These are phyloP conservation scores for Psittacula cyanocephala DNA, from an alignment of 2,113 vertebrate genomes.

Conservation along the genomic window DNA sequence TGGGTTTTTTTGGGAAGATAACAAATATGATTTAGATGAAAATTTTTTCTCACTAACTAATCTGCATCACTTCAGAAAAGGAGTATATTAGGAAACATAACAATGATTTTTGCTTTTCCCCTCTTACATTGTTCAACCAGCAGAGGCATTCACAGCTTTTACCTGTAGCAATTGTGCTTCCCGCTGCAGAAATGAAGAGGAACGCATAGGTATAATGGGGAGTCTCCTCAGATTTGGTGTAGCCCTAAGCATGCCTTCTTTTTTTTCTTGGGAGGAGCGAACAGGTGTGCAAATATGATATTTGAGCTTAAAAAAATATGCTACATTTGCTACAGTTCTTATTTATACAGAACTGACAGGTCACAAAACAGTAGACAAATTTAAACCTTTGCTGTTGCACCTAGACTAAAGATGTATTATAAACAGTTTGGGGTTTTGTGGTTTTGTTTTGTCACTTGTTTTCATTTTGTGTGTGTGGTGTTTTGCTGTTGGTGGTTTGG, in stretches of 20 bases:
- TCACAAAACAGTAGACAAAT: not conserved
- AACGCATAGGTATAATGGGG: fast-evolving
- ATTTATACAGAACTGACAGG: not conserved
- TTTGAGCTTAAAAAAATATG: not conserved
- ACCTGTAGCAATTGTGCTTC: not conserved
- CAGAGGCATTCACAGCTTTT: not conserved
- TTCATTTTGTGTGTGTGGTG: not conserved
- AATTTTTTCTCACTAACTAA: not conserved
- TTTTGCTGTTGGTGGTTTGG: not conserved
- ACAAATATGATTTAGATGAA: not conserved
- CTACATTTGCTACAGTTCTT: not conserved
- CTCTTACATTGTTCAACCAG: fast-evolving
- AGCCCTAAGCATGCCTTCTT: not conserved
- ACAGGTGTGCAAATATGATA: not conserved
- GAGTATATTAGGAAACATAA: not conserved
- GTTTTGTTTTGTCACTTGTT: not conserved
- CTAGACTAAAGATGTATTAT: not conserved
- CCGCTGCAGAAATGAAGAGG: not conserved
- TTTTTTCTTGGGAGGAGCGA: not conserved
- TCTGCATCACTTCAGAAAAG: not conserved
- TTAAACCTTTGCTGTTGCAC: not conserved
- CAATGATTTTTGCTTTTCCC: not conserved
- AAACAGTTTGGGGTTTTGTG: not conserved
- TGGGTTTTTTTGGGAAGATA: not conserved
- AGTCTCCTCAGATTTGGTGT: not conserved